Base-by-base conservation (phyloP, 2,113 vertebrate species). In the Rana temporaria region DNA sequence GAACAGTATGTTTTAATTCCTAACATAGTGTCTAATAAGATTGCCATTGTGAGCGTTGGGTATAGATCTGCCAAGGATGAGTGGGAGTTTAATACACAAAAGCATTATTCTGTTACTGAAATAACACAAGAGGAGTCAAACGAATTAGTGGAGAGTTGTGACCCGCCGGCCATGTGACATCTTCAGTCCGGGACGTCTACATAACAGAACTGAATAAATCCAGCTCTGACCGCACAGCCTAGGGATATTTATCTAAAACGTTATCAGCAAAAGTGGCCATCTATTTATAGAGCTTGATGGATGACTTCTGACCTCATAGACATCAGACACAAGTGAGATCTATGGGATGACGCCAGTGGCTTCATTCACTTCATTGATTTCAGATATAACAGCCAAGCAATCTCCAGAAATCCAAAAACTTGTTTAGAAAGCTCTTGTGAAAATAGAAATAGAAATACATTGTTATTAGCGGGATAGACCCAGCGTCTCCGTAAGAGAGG, bases 11-110 rank as follows among this genome's bases (percentile, higher is more conserved):
- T 6, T 42, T 42, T 42, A 42, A 42, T 42, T 42, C 38, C 38
- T 5, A 42, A 42, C 38, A 42, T 42, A 30, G 7, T 38, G 2
- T 6, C 34, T 6, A 38, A 38, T 68, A 79, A 67, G 71, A n/a
- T 22, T 67, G 30, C 19, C 65, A 76, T 83, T 76, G 80, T 82
- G 53, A n/a, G 11, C 67, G 26, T 75, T 74, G 56, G 34, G 30
- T 55, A 65, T 48, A 64, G 48, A 56, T 17, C 38, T 30, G 9
- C 48, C 32, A 65, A 52, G 63, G 26, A 59, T 64, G 42, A 52
- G 72, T 59, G 52, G 72, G 63, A 76, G 72, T 17, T 22, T 60
- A 32, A 42, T 26, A 80, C 14, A 62, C 76, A 67, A 67, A 73
- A 56, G 30, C 32, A 60, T 16, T 24, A 20, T 15, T 76, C 26